Evolutionary conservation across 2,797 vertebrate genomes (phyloP).

Genomic region (Trematocara caparti): DNA sequence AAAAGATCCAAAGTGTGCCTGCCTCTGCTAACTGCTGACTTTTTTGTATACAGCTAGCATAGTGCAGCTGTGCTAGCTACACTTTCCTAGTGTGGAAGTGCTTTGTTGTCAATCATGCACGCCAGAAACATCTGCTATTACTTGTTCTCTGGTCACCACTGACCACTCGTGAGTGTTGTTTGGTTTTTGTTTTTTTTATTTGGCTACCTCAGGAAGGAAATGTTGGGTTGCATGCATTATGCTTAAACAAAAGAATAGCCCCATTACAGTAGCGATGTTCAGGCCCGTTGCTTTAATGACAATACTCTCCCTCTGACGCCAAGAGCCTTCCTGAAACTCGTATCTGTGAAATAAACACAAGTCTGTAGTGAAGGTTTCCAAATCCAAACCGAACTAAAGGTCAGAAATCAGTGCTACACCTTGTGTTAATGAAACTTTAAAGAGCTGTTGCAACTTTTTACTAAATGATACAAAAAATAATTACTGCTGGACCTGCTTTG

Average conservation of each 20-base stretch:
- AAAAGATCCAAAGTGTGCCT: not conserved
- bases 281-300: not conserved
- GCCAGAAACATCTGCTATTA: not conserved
- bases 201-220: not conserved
- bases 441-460: not conserved
- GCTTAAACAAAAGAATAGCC: not conserved
- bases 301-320: rapidly evolving
- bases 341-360: not conserved
- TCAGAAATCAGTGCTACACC: not conserved
- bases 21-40: not conserved
- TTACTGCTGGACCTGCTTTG: not conserved
- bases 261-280: not conserved
- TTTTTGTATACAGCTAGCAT: not conserved
- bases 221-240: not conserved
- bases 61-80: not conserved
- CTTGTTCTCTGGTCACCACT: not conserved
- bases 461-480: not conserved
- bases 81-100: not conserved
- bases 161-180: not conserved
- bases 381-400: not conserved
- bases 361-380: not conserved
- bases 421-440: not conserved
- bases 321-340: not conserved
- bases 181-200: not conserved
- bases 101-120: not conserved